Conservation (phyloP, 2,113 vertebrate species). For the Anseranas semipalmata region DNA sequence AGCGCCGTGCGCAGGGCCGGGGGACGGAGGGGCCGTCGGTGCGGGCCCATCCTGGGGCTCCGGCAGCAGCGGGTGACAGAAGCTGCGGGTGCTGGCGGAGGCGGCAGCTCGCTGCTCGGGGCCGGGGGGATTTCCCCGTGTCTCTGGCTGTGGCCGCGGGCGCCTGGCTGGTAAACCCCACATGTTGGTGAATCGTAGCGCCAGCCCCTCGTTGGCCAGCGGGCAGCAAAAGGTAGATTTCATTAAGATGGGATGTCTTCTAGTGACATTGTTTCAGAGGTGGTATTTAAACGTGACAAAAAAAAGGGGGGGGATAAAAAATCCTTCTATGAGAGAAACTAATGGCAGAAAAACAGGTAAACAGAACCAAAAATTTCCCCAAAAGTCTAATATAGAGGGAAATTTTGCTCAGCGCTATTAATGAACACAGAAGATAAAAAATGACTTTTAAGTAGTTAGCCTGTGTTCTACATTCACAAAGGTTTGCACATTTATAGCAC, state of each 20-base stretch:
- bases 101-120: not conserved
- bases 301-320: not conserved
- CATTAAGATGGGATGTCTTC: not conserved
- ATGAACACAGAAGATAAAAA: not conserved
- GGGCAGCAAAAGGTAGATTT: not conserved
- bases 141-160: not conserved
- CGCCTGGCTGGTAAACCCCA: not conserved
- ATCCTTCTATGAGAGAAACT: not conserved
- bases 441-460: not conserved
- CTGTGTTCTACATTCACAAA: not conserved
- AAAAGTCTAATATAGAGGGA: not conserved
- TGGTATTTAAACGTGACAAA: not conserved
- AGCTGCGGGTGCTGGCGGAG: not conserved
- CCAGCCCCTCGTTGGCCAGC: not conserved
- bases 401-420: not conserved
- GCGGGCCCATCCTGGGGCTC: not conserved
- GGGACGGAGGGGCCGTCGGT: no score
- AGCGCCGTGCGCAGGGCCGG: no score
- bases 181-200: not conserved
- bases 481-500: not conserved
- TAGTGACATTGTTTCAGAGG: not conserved
- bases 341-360: not conserved
- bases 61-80: not conserved
- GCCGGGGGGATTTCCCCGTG: not conserved
- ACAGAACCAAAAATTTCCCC: not conserved